Conservation (phyloP, 2,797 vertebrate species). For the Octomys mimax region DNA sequence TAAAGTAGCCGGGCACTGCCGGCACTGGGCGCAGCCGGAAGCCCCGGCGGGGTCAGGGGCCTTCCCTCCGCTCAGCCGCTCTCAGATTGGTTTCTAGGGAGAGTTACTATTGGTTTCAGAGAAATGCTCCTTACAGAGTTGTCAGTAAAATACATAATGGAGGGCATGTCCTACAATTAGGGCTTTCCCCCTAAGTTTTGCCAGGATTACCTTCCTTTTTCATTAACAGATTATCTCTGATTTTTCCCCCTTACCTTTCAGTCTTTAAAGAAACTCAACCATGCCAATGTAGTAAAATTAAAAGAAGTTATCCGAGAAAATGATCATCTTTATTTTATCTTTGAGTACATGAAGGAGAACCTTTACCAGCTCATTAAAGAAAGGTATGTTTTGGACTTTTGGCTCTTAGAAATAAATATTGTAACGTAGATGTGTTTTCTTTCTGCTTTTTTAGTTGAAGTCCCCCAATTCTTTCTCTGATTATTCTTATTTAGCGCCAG, state of each 20-base stretch:
- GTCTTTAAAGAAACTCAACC: constrained; percentile 93
- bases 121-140: constrained; percentile 10
- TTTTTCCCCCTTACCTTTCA: constrained; percentile 77
- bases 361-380: constrained; percentile 94
- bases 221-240: constrained; percentile 32
- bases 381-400: constrained; percentile 85
- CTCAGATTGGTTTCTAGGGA: background rate
- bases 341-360: constrained; percentile 94
- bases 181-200: background rate
- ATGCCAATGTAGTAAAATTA: constrained; percentile 92
- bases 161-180: constrained; percentile 7
- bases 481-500: too few species aligned
- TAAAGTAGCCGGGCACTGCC: background rate
- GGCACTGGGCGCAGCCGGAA: background rate
- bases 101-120: constrained; percentile 37
- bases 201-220: constrained; percentile 37
- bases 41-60: background rate
- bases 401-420: constrained; percentile 7
- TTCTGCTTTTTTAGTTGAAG: background rate
- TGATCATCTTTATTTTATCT: constrained; percentile 92
- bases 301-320: constrained; percentile 93
- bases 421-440: background rate
- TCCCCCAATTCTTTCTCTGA: too few species aligned
- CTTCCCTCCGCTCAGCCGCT: background rate
- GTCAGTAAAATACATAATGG: background rate